These are phyloP conservation scores for Sesamia nonagrioides DNA, from an alignment of 1,140 invertebrate species.

Conservation along the genomic window DNA sequence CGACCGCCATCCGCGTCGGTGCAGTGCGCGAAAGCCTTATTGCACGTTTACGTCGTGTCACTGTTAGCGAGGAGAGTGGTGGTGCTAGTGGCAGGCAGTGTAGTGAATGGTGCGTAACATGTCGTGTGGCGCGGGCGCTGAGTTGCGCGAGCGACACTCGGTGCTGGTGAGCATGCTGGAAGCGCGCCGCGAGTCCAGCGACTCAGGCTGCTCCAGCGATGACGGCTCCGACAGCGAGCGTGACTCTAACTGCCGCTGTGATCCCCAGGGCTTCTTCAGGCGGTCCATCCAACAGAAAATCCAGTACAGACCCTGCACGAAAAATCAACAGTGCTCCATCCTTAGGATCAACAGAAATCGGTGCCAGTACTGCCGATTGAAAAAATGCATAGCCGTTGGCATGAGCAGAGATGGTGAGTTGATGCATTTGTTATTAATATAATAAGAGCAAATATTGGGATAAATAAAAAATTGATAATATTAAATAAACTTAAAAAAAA, in stretches of 20 bases:
- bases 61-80: constrained; percentile 62
- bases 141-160: constrained; percentile 83
- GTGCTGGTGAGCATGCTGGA: constrained; percentile 88
- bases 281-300: constrained; percentile 99
- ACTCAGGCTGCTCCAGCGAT: constrained; percentile 90
- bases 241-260: constrained; percentile 88
- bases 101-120: constrained; percentile 81
- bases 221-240: constrained; percentile 80
- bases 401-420: constrained; percentile 98
- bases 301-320: constrained; percentile 98
- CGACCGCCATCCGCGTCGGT: constrained; percentile 79
- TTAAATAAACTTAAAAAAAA: neutral
- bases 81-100: constrained; percentile 73
- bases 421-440: constrained; percentile 5
- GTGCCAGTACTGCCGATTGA: constrained; percentile 98
- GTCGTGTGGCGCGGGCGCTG: constrained; percentile 76
- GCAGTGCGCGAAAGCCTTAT: constrained; percentile 63
- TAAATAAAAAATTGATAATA: neutral
- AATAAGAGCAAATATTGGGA: constrained; percentile 19
- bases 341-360: constrained; percentile 98
- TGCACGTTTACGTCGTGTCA: constrained; percentile 54
- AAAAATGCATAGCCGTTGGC: constrained; percentile 99
- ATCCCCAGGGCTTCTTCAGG: constrained; percentile 94
- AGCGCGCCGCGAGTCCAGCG: constrained; percentile 84
- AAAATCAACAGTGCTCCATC: constrained; percentile 99